Evolutionary conservation across 2,888 invertebrate genomes (phyloP).

Genomic region (Melieria picta): DNA sequence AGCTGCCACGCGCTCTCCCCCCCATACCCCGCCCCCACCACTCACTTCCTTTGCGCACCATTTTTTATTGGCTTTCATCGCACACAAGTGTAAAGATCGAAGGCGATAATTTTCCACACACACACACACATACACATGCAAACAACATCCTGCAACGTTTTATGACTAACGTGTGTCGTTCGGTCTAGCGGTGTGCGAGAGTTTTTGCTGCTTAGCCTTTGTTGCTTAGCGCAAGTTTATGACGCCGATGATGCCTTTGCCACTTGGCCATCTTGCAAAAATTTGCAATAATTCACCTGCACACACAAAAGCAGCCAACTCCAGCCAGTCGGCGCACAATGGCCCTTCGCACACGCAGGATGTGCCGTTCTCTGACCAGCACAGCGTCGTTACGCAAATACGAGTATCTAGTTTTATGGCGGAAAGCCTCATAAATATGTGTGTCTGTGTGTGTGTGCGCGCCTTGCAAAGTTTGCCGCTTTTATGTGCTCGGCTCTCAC

Average conservation of each 20-base stretch:
- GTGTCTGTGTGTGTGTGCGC: not conserved
- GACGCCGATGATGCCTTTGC: slow-evolving; percentile 19
- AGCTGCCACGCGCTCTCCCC: slow-evolving; percentile 10
- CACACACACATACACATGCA: too few relatives aligned
- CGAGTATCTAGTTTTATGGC: too few relatives aligned
- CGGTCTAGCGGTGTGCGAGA: not conserved
- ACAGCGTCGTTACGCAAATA: too few relatives aligned
- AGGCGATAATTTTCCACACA: slow-evolving; percentile 18
- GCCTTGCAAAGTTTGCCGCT: not conserved
- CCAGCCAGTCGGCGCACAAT: not conserved
- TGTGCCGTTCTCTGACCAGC: too few relatives aligned
- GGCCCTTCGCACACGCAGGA: not conserved
- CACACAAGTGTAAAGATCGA: slow-evolving; percentile 10
- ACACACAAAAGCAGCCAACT: slow-evolving; percentile 16
- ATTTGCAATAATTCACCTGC: slow-evolving; percentile 37
- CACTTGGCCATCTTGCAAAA: slow-evolving; percentile 15
- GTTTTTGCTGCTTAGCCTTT: slow-evolving; percentile 23
- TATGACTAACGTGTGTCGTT: not conserved
- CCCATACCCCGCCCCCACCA: not conserved
- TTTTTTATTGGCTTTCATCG: slow-evolving; percentile 30
- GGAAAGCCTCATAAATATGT: too few relatives aligned
- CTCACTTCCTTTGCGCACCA: slow-evolving; percentile 9
- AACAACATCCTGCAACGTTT: too few relatives aligned
- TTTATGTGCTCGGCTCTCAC: too few relatives aligned
- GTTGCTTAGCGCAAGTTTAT: slow-evolving; percentile 30